Evolutionary conservation across 2,113 vertebrate genomes (phyloP).

Genomic region (Dicerorhinus sumatrensis): DNA sequence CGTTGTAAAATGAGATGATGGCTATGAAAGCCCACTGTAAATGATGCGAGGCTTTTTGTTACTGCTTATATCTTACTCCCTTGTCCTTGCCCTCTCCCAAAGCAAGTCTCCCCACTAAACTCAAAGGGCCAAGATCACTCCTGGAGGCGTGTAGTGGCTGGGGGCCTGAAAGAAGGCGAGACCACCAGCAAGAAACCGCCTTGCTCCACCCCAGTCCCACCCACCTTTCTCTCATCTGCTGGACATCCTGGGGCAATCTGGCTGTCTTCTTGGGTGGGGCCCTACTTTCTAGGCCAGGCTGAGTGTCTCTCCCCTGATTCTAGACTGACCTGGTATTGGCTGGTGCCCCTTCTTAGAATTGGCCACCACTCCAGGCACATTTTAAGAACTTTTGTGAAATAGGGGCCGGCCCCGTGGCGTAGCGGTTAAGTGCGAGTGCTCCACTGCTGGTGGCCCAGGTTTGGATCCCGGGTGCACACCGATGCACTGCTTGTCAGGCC

Average conservation of each 20-base stretch:
- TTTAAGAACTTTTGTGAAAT: not conserved
- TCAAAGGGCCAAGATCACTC: not conserved
- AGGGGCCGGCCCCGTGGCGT: too few relatives aligned
- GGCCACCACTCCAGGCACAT: not conserved
- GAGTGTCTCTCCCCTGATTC: not conserved
- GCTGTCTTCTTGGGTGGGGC: not conserved
- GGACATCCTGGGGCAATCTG: not conserved
- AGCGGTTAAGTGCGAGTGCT: too few relatives aligned
- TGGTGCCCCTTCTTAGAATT: not conserved
- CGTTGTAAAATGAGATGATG: not conserved
- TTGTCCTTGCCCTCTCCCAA: not conserved
- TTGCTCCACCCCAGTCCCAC: too few relatives aligned
- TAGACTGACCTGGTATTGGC: not conserved
- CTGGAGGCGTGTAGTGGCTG: not conserved
- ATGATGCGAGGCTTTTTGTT: not conserved
- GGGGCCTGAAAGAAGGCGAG: not conserved
- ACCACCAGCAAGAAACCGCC: not conserved
- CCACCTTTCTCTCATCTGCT: not conserved
- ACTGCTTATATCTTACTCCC: not conserved
- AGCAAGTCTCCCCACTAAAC: not conserved
- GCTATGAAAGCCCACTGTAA: not conserved
- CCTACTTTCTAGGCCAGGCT: not conserved
- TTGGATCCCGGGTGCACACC: too few relatives aligned
- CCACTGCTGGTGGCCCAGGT: too few relatives aligned
- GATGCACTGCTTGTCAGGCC: too few relatives aligned